Percentiles rank a stretch among this genome's conserved stretches.
phyloP scores from a whole-genome alignment of 2,888 invertebrate species.

The Syrista parreyssii region DNA sequence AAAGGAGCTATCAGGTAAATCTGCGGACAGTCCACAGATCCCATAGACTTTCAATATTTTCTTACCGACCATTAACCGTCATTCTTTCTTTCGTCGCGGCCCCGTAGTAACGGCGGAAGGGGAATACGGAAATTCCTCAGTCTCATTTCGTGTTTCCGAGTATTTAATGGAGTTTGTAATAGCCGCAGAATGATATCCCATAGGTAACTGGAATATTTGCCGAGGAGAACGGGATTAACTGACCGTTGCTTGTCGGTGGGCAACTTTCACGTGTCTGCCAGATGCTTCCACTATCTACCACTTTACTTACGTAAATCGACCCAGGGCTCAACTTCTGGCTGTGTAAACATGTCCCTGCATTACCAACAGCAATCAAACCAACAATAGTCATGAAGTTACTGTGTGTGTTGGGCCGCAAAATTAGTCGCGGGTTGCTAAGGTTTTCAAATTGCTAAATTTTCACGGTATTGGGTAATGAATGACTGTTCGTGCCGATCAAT shows the following conservation, averaged over 20 bases:
- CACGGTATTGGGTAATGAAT: not conserved
- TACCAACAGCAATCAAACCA: too few species aligned
- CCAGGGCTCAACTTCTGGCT: not conserved
- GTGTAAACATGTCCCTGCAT: too few species aligned
- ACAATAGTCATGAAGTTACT: too few species aligned
- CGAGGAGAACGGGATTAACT: conserved; percentile 54
- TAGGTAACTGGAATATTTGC: conserved; percentile 56
- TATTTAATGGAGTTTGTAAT: conserved; percentile 18
- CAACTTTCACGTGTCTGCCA: conserved; percentile 61
- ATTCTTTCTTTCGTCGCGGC: not conserved
- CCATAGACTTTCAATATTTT: too few species aligned
- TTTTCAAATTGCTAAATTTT: not conserved
- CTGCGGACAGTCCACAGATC: too few species aligned
- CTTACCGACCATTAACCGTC: not conserved
- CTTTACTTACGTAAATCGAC: conserved; percentile 52
- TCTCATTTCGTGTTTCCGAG: too few species aligned
- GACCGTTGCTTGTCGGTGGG: conserved; percentile 53
- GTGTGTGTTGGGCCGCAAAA: not conserved
- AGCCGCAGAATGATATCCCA: conserved; percentile 28
- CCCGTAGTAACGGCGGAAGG: not conserved
- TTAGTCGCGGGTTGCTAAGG: not conserved
- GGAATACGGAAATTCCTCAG: not conserved
- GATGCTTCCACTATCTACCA: conserved; percentile 43
- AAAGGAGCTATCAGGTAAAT: conserved; percentile 36
- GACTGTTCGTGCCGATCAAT: not conserved